Percentiles rank a stretch among this genome's conserved stretches.
Conservation (phyloP, 2,888 invertebrate genomes). For the Petrophora chlorosata region DNA sequence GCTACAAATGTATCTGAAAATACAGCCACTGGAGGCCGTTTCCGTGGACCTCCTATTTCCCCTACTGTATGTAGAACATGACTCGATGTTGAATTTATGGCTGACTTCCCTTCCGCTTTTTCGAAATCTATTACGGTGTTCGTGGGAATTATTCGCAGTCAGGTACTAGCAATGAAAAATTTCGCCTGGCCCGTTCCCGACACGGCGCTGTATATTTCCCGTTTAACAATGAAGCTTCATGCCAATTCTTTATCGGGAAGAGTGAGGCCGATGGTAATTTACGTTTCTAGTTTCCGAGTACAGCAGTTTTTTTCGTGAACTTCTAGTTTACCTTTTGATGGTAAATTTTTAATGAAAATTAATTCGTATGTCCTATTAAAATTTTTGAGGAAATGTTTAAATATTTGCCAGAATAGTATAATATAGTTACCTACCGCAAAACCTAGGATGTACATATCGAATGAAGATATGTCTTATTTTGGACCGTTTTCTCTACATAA, state of each 20-base stretch:
- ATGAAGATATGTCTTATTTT: no score
- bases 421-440: no score
- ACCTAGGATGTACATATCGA: no score
- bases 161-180: slow-evolving; percentile 59
- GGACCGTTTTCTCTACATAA: no score
- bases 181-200: slow-evolving; percentile 43
- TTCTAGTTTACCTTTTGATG: slow-evolving; percentile 1
- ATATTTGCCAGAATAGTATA: no score
- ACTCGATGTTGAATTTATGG: slow-evolving; percentile 57
- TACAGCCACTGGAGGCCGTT: no score
- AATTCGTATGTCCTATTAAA: no score
- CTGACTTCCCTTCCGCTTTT: slow-evolving; percentile 66
- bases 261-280: slow-evolving; percentile 16
- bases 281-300: slow-evolving; percentile 13
- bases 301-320: slow-evolving; percentile 1
- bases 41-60: no score
- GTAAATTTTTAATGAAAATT: neutral
- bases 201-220: slow-evolving; percentile 47
- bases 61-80: slow-evolving; percentile 20
- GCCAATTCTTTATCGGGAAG: slow-evolving; percentile 35
- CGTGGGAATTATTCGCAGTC: slow-evolving; percentile 62
- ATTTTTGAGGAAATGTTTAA: no score
- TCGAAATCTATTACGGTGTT: slow-evolving; percentile 68
- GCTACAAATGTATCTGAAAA: no score
- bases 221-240: slow-evolving; percentile 46